Evolutionary conservation across 2,113 vertebrate genomes (phyloP).

Genomic region (Ceratotherium simum): DNA sequence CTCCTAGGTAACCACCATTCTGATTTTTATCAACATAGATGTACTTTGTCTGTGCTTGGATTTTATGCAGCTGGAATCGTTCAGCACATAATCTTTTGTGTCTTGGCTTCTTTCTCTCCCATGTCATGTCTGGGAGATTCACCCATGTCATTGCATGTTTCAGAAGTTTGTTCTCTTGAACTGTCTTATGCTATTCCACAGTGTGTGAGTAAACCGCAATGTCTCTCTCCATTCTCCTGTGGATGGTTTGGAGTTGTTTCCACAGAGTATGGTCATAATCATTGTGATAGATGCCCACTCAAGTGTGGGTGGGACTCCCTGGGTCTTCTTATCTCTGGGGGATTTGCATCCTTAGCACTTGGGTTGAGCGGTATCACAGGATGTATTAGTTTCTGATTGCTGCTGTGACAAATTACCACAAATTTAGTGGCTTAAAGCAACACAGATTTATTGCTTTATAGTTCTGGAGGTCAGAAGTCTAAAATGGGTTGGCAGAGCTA

Average conservation of each 20-base stretch:
- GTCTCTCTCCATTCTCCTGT: neutral
- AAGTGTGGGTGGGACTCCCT: neutral
- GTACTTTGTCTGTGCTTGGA: neutral
- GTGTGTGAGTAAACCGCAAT: too few relatives aligned
- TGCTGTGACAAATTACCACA: neutral
- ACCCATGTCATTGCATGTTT: neutral
- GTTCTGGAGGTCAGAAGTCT: neutral
- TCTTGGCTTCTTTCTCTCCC: neutral
- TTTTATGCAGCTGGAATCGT: neutral
- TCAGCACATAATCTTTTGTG: neutral
- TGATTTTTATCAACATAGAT: neutral
- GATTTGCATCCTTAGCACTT: neutral
- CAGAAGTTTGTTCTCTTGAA: neutral
- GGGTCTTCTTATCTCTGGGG: neutral
- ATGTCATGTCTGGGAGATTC: neutral
- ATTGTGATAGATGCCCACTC: neutral
- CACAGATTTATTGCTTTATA: neutral
- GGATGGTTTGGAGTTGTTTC: neutral
- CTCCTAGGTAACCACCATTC: neutral
- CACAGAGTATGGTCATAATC: rapidly evolving
- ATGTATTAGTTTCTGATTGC: neutral
- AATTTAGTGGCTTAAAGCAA: neutral
- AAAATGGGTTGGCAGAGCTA: neutral
- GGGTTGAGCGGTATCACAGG: neutral
- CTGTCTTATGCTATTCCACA: neutral